These are phyloP conservation scores for Lissonota sp. DNA, from an alignment of 2,888 invertebrate species.

Conservation along the genomic window DNA sequence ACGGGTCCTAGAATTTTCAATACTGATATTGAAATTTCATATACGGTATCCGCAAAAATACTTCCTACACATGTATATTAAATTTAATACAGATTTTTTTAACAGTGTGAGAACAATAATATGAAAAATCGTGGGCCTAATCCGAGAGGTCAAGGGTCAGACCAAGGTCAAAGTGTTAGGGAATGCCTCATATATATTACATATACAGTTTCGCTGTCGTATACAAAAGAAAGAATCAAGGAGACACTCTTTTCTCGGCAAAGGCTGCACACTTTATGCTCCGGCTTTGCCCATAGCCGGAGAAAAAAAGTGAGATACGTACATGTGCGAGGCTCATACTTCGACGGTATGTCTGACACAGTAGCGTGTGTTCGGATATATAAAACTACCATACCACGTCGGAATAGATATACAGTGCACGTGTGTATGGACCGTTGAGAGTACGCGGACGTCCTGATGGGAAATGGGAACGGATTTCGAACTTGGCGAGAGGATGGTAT, in stretches of 20 bases:
- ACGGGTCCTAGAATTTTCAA: too few relatives aligned
- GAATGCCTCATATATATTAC: not conserved
- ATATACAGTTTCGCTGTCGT: constrained; percentile 7
- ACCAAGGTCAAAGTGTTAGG: too few relatives aligned
- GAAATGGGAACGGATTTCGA: constrained; percentile 64
- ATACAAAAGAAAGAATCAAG: constrained; percentile 43
- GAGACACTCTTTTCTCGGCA: constrained; percentile 35
- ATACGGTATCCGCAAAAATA: too few relatives aligned
- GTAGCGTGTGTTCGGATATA: constrained; percentile 18
- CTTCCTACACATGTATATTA: too few relatives aligned
- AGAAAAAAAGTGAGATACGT: not conserved
- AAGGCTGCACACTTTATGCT: constrained; percentile 27
- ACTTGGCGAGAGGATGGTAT: constrained; percentile 41
- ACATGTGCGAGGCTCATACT: not conserved
- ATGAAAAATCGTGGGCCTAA: too few relatives aligned
- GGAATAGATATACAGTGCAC: constrained; percentile 37
- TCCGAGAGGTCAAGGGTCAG: too few relatives aligned
- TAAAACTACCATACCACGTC: constrained; percentile 42
- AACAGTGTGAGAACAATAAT: too few relatives aligned
- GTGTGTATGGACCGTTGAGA: constrained; percentile 30
- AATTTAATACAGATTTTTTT: too few relatives aligned
- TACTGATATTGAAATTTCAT: too few relatives aligned
- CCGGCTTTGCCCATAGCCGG: not conserved
- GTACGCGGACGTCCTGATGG: constrained; percentile 58
- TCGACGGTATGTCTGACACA: constrained; percentile 29